Evolutionary conservation across 2,113 vertebrate species (phyloP), one percentile per base, ranked within the genome.

Genomic region (Microtus richardsoni): DNA sequence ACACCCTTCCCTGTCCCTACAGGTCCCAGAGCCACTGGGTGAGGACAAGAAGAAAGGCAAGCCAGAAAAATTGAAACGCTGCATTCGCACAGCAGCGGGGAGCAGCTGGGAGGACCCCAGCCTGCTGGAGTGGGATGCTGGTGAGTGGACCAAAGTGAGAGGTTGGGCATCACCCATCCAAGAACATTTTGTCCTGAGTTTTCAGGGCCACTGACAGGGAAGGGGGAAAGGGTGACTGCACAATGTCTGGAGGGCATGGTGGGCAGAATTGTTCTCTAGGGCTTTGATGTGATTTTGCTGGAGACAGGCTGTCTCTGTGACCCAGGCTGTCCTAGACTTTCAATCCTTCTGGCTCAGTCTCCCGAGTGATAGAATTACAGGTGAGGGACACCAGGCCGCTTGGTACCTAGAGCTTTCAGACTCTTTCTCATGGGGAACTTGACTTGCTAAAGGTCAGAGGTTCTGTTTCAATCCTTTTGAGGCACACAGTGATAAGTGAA

Each of bases 71-170:
- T 96, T 99, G 94, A 99, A 99, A 97, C 99, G 99, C 77, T 99
- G 99, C 88, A 99, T 99, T 95, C 99, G 99, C 1, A 99, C 99
- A 0, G 99, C 99, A 5, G 99, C 99, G 0, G 99, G 99, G 24
- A 99, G 98, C 10, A 98, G 97, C 91, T 99, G 99, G 99, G 99
- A 99, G 82, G 99, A 99, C 92, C 97, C 98, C n/a, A 99, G 99
- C 93, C 98, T 99, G 58, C 88, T 99, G 88, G 99, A 99, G 64
- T 99, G 99, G 99, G 99, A 99, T 0, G 26, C 99, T 13, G 99
- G 99, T 99, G 52, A 98, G 95, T 28, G 64, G 30, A 36, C 73
- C 52, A 0, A 7, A 36, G 58, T 5, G 16, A 7, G 4, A 26
- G 66, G n/a, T 4, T 44, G 11, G 58, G 19, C 10, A 0, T 2